Evolutionary conservation across 2,888 invertebrate species (phyloP).

Genomic region (Pterostichus niger): DNA sequence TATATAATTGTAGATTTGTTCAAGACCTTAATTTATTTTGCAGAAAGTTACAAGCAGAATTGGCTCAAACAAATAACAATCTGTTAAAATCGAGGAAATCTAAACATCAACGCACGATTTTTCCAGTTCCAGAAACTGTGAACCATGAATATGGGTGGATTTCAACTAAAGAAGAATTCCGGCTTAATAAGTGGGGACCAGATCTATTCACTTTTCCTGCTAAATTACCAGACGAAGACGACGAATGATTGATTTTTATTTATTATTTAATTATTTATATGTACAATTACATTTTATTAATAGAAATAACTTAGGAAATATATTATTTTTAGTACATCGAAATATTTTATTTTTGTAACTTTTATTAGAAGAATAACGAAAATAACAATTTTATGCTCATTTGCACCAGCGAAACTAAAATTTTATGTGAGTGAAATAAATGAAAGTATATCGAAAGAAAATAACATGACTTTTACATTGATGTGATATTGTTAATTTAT

Average conservation of each 20-base stretch:
- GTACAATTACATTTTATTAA: neutral
- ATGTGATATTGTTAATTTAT: no score
- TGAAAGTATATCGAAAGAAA: no score
- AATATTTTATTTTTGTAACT: no score
- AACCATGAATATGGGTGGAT: conserved; percentile 30
- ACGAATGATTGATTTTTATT: conserved; percentile 12
- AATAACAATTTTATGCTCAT: no score
- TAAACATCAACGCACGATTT: neutral
- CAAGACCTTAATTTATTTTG: no score
- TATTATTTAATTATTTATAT: neutral
- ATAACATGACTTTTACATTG: no score
- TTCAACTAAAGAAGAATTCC: conserved; percentile 17
- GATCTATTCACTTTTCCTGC: neutral
- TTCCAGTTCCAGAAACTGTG: conserved; percentile 9
- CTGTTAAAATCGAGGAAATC: neutral
- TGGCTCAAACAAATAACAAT: neutral
- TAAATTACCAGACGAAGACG: neutral
- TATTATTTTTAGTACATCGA: no score
- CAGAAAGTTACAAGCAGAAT: neutral
- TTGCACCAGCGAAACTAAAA: no score
- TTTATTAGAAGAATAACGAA: no score
- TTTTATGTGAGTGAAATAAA: no score
- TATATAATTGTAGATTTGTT: no score
- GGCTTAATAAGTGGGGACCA: conserved; percentile 14
- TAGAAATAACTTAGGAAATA: neutral